phyloP scores from a whole-genome alignment of 2,113 vertebrate species.

The Noctilio leporinus region DNA sequence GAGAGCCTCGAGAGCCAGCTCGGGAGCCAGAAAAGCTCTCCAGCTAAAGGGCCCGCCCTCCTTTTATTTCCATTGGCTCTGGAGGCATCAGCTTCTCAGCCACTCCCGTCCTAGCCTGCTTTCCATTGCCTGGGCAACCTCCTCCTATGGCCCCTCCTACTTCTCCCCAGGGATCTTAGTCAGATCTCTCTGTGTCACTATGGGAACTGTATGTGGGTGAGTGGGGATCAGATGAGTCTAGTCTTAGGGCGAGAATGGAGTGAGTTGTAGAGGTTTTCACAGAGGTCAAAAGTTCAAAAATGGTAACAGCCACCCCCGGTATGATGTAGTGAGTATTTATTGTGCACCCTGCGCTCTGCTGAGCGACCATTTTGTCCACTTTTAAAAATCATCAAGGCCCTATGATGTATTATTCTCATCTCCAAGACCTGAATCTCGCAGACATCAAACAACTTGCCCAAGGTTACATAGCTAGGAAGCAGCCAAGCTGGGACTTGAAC shows the following conservation, averaged over 20 bases:
- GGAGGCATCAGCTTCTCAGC: too few relatives aligned
- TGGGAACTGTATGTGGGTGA: not conserved
- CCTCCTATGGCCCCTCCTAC: too few relatives aligned
- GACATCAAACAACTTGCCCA: not conserved
- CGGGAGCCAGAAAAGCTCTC: too few relatives aligned
- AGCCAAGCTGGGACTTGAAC: not conserved
- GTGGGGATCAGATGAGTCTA: not conserved
- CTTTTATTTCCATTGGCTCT: too few relatives aligned
- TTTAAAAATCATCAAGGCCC: not conserved
- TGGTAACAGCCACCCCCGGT: too few relatives aligned
- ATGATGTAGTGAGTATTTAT: not conserved
- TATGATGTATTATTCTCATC: not conserved
- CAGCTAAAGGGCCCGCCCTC: too few relatives aligned
- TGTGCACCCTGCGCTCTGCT: not conserved
- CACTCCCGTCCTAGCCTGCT: too few relatives aligned
- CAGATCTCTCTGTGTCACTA: too few relatives aligned
- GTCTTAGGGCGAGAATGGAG: not conserved
- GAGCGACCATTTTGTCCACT: not conserved
- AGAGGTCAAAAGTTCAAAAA: not conserved
- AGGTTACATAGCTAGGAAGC: not conserved
- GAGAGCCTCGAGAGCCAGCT: too few relatives aligned
- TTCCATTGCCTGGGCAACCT: too few relatives aligned
- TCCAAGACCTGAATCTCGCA: not conserved
- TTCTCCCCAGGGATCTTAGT: too few relatives aligned
- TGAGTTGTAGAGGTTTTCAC: not conserved